These are phyloP conservation scores for Drosophila paulistorum DNA, from an alignment of 1,140 invertebrate genomes.

Conservation along the genomic window DNA sequence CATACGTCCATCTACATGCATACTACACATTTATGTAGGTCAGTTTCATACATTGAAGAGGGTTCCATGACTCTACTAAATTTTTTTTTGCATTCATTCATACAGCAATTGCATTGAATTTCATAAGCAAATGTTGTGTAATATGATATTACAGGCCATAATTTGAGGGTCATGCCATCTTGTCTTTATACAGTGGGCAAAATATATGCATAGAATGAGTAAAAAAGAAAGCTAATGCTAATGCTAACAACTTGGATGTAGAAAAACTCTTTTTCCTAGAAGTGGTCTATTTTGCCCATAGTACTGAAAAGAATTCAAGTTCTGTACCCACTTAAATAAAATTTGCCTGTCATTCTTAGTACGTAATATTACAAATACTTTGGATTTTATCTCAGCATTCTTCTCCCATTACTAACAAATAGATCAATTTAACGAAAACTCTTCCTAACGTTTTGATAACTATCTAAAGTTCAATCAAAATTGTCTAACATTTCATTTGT, in stretches of 20 bases:
- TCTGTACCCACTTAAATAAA: too few relatives aligned
- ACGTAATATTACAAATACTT: too few relatives aligned
- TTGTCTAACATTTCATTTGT: slow-evolving; percentile 17
- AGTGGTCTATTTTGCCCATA: too few relatives aligned
- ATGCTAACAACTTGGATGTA: too few relatives aligned
- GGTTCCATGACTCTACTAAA: slow-evolving; percentile 45
- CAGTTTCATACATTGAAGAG: slow-evolving; percentile 38
- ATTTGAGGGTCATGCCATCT: slow-evolving; percentile 35
- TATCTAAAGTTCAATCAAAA: not conserved
- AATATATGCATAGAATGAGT: not conserved
- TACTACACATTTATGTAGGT: slow-evolving; percentile 32
- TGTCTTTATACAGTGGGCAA: slow-evolving; percentile 1
- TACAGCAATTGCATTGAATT: slow-evolving; percentile 64
- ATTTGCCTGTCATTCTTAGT: too few relatives aligned
- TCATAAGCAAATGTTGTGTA: slow-evolving; percentile 70
- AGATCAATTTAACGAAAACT: too few relatives aligned
- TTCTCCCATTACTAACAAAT: too few relatives aligned
- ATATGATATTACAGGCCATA: slow-evolving; percentile 55
- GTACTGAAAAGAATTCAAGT: too few relatives aligned
- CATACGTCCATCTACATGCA: too few relatives aligned
- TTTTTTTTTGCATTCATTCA: slow-evolving; percentile 25
- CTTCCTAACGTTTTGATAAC: too few relatives aligned
- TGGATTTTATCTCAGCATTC: too few relatives aligned
- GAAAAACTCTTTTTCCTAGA: too few relatives aligned
- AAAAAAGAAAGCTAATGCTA: not conserved